These are phyloP conservation scores for Venustaconcha ellipsiformis DNA, from an alignment of 1,140 invertebrate genomes.

Conservation along the genomic window DNA sequence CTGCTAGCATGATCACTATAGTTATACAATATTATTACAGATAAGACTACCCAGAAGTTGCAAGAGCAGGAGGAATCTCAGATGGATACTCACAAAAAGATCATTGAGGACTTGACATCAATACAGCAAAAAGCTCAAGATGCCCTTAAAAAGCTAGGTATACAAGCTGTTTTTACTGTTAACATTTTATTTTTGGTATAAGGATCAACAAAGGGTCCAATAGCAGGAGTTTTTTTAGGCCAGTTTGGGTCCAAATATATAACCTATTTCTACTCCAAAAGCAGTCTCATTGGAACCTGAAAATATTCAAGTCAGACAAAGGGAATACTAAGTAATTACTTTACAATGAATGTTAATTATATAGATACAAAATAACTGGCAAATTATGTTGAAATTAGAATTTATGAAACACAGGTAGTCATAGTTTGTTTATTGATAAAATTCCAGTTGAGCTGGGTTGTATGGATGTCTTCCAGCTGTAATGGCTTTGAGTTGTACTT, in stretches of 20 bases:
- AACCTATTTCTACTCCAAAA: background rate
- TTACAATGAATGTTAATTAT: too few relatives aligned
- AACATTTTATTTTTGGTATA: background rate
- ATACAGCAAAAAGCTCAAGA: slow-evolving; percentile 73
- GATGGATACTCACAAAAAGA: slow-evolving; percentile 71
- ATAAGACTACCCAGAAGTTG: slow-evolving; percentile 71
- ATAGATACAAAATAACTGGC: too few relatives aligned
- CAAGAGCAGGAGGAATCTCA: slow-evolving; percentile 69
- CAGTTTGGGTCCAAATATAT: background rate
- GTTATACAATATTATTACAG: slow-evolving; percentile 37
- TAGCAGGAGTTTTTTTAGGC: background rate
- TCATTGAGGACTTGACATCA: slow-evolving; percentile 72
- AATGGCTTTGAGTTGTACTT: too few relatives aligned
- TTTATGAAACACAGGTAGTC: too few relatives aligned
- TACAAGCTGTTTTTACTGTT: background rate
- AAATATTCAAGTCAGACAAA: too few relatives aligned
- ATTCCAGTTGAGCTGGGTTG: too few relatives aligned
- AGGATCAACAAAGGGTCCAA: background rate
- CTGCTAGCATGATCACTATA: too few relatives aligned
- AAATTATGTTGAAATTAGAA: too few relatives aligned
- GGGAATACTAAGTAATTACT: too few relatives aligned
- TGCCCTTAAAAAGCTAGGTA: slow-evolving; percentile 74
- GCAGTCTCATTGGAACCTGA: too few relatives aligned
- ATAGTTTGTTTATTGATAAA: too few relatives aligned
- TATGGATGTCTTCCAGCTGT: too few relatives aligned